Conservation (phyloP, 2,888 invertebrate species). For the Spodoptera littoralis region DNA sequence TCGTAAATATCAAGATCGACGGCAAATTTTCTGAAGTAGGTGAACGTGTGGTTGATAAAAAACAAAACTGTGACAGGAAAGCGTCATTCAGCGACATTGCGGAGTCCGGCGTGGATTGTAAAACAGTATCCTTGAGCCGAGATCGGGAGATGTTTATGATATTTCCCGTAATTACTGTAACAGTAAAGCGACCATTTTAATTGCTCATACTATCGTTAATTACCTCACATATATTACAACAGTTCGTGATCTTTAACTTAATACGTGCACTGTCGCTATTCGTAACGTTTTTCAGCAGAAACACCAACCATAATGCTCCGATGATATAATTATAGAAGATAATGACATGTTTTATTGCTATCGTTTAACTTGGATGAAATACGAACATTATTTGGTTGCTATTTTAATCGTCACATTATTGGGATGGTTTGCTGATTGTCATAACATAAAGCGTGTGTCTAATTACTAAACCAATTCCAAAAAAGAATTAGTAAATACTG, state of each 20-base stretch:
- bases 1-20: constrained; percentile 51
- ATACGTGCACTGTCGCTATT: constrained; percentile 53
- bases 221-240: constrained; percentile 55
- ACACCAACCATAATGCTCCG: constrained; percentile 23
- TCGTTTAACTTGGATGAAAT: constrained; percentile 41
- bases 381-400: constrained; percentile 18
- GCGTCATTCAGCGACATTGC: constrained; percentile 69
- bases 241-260: constrained; percentile 56
- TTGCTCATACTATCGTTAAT: constrained; percentile 69
- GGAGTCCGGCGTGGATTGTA: constrained; percentile 63
- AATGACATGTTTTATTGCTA: constrained; percentile 33
- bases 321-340: constrained; percentile 51
- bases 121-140: constrained; percentile 72
- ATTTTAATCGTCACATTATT: constrained; percentile 33
- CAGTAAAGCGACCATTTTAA: constrained; percentile 74
- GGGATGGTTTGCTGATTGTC: constrained; percentile 36
- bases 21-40: constrained; percentile 51
- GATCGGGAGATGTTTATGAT: constrained; percentile 75
- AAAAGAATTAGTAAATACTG: too few relatives aligned
- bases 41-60: constrained; percentile 55
- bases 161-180: constrained; percentile 84
- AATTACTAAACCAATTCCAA: too few relatives aligned
- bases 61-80: constrained; percentile 76
- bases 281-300: constrained; percentile 42
- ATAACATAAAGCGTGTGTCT: not conserved